phyloP scores from a whole-genome alignment of 2,888 invertebrate genomes.

The Nemapogon koenigi region DNA sequence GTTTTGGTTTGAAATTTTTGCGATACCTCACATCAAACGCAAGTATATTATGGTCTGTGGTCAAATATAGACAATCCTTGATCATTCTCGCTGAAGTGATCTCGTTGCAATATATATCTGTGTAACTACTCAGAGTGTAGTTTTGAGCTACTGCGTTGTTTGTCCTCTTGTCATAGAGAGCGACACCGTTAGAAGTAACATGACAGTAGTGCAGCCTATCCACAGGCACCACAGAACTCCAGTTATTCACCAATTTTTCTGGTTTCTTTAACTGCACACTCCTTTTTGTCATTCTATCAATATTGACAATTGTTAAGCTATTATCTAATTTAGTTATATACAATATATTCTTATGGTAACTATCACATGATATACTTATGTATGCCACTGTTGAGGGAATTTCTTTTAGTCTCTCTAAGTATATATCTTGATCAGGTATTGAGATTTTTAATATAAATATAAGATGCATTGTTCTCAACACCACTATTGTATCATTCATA shows the following conservation, averaged over 20 bases:
- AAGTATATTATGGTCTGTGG: slow-evolving; percentile 43
- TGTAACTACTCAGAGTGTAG: slow-evolving; percentile 28
- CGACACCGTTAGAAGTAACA: slow-evolving; percentile 29
- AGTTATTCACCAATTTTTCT: slow-evolving; percentile 33
- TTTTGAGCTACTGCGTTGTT: slow-evolving; percentile 28
- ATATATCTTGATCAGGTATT: slow-evolving; percentile 20
- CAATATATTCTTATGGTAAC: slow-evolving; percentile 40
- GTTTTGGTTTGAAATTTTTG: slow-evolving; percentile 23
- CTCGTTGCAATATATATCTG: slow-evolving; percentile 33
- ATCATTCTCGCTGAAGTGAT: slow-evolving; percentile 29
- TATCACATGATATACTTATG: slow-evolving; percentile 47
- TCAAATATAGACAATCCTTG: slow-evolving; percentile 27
- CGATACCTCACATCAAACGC: slow-evolving; percentile 37
- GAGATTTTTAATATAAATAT: slow-evolving; percentile 37
- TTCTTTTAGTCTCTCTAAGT: slow-evolving; percentile 33
- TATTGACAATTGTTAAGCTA: slow-evolving; percentile 39
- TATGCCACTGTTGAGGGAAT: slow-evolving; percentile 37
- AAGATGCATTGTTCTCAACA: slow-evolving; percentile 39
- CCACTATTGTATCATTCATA: slow-evolving; percentile 30
- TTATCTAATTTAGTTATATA: slow-evolving; percentile 38
- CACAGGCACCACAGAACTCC: slow-evolving; percentile 40
- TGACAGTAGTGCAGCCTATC: slow-evolving; percentile 37
- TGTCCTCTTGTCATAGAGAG: slow-evolving; percentile 46
- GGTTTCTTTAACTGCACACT: slow-evolving; percentile 30
- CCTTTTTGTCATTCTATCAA: slow-evolving; percentile 38